Conservation (phyloP, 2,797 vertebrate genomes). For the Malurus splendens region DNA sequence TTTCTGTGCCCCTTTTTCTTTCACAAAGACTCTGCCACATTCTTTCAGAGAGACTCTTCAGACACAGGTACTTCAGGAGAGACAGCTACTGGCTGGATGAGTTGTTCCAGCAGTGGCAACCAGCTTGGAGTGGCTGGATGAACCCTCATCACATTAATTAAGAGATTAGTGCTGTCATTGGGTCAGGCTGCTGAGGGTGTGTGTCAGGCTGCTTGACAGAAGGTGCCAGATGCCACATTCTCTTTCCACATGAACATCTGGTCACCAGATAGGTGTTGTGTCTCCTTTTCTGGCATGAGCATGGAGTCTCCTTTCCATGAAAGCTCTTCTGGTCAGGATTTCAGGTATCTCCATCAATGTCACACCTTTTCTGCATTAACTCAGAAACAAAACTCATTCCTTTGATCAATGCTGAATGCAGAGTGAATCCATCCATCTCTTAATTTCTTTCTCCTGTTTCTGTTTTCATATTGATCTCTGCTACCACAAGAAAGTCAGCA, state of each 20-base stretch:
- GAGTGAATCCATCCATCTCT: neutral
- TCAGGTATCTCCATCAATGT: neutral
- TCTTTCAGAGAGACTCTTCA: neutral
- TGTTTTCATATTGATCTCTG: neutral
- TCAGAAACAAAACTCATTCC: neutral
- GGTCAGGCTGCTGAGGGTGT: neutral
- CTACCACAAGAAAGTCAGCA: neutral
- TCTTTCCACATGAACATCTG: neutral
- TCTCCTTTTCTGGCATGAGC: neutral
- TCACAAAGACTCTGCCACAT: neutral
- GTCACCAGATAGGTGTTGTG: neutral
- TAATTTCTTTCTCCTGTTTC: neutral
- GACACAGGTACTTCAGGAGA: neutral
- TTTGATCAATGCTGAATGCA: neutral
- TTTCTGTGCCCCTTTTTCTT: neutral
- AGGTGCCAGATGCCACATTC: neutral
- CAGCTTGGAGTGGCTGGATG: accelerated
- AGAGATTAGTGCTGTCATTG: neutral
- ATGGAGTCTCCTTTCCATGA: neutral
- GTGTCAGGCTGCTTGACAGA: neutral
- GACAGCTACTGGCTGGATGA: neutral
- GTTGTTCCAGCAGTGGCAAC: neutral
- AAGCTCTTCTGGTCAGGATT: neutral
- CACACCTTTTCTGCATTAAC: neutral
- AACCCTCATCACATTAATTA: neutral